Evolutionary conservation across 1,140 invertebrate genomes (phyloP), one percentile per base, ranked within the genome.

Genomic region (Zaprionus camerounensis): DNA sequence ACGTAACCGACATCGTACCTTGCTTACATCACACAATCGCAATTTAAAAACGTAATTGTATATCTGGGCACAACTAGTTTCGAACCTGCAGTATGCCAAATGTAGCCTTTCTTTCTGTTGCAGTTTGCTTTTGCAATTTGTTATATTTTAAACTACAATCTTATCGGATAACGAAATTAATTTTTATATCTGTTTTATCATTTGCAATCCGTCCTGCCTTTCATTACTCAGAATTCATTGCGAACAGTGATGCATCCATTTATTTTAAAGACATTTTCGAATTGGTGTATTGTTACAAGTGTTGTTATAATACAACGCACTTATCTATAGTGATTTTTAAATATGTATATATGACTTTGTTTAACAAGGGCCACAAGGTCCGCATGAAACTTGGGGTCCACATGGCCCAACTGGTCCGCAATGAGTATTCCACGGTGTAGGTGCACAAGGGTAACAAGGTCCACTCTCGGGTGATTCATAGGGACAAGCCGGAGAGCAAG

Each of bases 361-460:
- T 59, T 72, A 85, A 56, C 82, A 91, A 26, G 88, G 87, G 17
- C 88, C 88, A 70, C 88, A 78, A 2, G 88, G 88, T 38, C 76
- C 87, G 49, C 88, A 91, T 1, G 88, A 88, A 15, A 91, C 88
- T 76, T 91, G 83, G 0, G 88, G 88, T 6, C 88, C 88, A 56
- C 81, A 87, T 0, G 87, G 83, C 9, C 87, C 83, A 20, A 88
- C 85, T 2, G 88, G 88, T 17, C 88, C 88, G 62, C 88, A 91
- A 20, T 91, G 88, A 4, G 88, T 91, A 57, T 91, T 91, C 88
- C 88, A 91, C 2, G 88, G 88, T 17, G 88, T 91, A 6, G 88
- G 88, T 9, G 88, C 77, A 38, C 88, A 91, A 1, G 88, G 88
- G 67, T 91, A 91, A 34, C 88, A 91, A 9, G 87, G 81, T 12